Conservation (phyloP, 2,797 vertebrate species). For the Rhinella marina region DNA sequence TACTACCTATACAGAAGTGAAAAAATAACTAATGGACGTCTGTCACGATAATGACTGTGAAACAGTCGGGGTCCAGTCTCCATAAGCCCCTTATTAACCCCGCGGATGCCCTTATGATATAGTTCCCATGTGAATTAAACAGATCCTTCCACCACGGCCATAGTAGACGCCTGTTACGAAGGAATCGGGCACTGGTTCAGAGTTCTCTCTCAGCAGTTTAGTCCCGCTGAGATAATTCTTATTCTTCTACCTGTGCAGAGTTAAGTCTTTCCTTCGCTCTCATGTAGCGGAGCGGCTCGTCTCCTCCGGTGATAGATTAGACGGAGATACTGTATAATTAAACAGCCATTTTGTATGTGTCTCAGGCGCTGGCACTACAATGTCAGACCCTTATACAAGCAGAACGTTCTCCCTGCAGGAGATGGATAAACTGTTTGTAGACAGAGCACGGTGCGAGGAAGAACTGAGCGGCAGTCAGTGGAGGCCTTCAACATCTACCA, state of each 20-base stretch:
- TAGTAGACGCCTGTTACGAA: background rate
- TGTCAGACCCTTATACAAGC: background rate
- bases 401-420: conserved; percentile 4
- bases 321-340: conserved; percentile 40
- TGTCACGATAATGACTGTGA: too few relatives aligned
- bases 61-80: too few relatives aligned
- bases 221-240: background rate
- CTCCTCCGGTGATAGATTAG: conserved; percentile 22
- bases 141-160: background rate
- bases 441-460: background rate
- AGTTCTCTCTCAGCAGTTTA: background rate
- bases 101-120: too few relatives aligned
- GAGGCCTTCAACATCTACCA: too few relatives aligned
- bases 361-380: background rate
- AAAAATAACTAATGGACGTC: too few relatives aligned
- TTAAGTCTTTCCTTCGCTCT: background rate
- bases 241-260: background rate
- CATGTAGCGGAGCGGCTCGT: background rate
- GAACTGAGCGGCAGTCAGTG: background rate
- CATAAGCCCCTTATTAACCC: background rate
- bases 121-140: background rate
- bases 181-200: background rate
- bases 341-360: conserved; percentile 30
- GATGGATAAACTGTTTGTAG: conserved; percentile 33
- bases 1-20: too few relatives aligned